These are phyloP conservation scores for Drosophila conformis DNA, from an alignment of 2,888 invertebrate species.

Conservation along the genomic window DNA sequence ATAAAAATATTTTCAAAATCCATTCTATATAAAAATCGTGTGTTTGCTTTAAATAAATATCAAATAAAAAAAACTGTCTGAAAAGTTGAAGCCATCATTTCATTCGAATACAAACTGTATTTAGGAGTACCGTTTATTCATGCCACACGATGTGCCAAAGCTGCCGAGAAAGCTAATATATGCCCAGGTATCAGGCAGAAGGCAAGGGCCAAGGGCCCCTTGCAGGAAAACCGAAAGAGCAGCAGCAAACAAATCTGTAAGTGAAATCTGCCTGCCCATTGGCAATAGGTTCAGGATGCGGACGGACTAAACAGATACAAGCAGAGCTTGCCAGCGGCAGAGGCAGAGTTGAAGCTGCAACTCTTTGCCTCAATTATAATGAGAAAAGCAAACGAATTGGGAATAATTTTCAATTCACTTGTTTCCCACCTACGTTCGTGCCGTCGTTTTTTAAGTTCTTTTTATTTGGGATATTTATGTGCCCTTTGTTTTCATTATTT, in stretches of 20 bases:
- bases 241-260: slow-evolving; percentile 55
- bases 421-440: slow-evolving; percentile 77
- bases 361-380: slow-evolving; percentile 77
- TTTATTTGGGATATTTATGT: slow-evolving; percentile 60
- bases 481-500: slow-evolving; percentile 68
- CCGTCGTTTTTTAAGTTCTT: not conserved
- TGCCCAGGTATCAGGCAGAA: slow-evolving; percentile 2
- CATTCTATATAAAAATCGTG: not conserved
- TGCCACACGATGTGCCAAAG: not conserved
- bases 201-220: not conserved
- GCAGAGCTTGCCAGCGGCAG: slow-evolving; percentile 1
- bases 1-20: not conserved
- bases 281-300: slow-evolving; percentile 35
- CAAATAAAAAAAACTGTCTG: not conserved
- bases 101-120: not conserved
- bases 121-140: not conserved
- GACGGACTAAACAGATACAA: slow-evolving; percentile 8
- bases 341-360: slow-evolving; percentile 36
- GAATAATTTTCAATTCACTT: slow-evolving; percentile 83
- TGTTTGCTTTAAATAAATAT: not conserved
- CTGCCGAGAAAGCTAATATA: not conserved
- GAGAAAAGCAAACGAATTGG: slow-evolving; percentile 83
- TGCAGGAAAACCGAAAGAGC: not conserved
- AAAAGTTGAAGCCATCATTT: not conserved
- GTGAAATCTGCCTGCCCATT: slow-evolving; percentile 61